Evolutionary conservation across 2,888 invertebrate species (phyloP).

Genomic region (Lasioglossum oenotherae): DNA sequence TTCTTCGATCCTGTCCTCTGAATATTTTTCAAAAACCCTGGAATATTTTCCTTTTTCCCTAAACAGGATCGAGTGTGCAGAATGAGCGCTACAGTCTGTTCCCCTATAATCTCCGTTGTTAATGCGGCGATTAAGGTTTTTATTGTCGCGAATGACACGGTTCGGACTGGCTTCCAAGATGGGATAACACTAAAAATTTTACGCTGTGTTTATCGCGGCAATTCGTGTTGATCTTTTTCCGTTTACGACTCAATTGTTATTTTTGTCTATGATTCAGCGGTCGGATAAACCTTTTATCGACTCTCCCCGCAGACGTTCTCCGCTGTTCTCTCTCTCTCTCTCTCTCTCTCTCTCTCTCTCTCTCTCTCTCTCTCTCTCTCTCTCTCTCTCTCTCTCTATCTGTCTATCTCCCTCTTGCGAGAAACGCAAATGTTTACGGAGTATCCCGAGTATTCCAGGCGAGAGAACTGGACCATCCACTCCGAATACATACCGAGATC

Average conservation of each 20-base stretch:
- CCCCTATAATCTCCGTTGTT: not conserved
- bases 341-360: too few species aligned
- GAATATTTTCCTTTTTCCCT: not conserved
- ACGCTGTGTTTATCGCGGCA: not conserved
- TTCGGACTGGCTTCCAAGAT: not conserved
- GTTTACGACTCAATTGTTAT: not conserved
- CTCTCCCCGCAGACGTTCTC: not conserved
- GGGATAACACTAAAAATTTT: not conserved
- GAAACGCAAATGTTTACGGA: constrained; percentile 1
- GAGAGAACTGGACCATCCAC: constrained; percentile 70
- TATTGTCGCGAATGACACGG: not conserved
- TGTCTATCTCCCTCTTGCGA: not conserved
- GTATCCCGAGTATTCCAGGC: constrained; percentile 15
- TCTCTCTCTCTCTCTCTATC: too few species aligned
- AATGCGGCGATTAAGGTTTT: not conserved
- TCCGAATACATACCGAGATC: constrained; percentile 71
- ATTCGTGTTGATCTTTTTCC: not conserved
- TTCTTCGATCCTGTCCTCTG: not conserved
- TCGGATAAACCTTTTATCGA: not conserved
- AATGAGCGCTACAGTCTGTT: not conserved
- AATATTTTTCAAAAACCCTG: not conserved
- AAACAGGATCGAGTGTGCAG: not conserved
- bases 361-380: too few species aligned
- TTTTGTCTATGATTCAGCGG: not conserved
- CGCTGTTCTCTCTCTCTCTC: not conserved